Conservation (phyloP, 2,113 vertebrate species). For the Empidonax alnorum region DNA sequence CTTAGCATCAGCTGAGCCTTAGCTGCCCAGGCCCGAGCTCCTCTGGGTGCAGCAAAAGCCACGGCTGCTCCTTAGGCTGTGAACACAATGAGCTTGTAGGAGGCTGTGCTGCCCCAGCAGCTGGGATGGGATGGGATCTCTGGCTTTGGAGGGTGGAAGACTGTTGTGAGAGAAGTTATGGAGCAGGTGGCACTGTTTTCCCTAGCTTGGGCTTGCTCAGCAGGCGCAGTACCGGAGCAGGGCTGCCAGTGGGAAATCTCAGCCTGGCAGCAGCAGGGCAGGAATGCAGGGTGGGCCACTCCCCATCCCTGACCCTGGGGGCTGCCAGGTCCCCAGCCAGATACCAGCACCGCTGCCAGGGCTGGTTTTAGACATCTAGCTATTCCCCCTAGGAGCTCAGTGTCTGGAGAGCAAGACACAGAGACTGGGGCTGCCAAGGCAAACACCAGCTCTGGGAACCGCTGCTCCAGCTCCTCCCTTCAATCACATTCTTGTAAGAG, state of each 20-base stretch:
- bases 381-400: neutral
- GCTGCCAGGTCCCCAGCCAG: neutral
- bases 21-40: neutral
- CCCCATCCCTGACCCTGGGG: neutral
- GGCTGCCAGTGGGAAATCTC: neutral
- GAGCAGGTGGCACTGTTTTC: neutral
- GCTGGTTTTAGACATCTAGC: neutral
- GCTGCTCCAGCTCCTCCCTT: neutral
- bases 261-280: neutral
- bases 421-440: slow-evolving; percentile 22
- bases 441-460: neutral
- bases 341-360: neutral
- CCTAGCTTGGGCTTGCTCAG: neutral
- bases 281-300: neutral
- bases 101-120: neutral
- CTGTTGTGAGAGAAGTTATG: fast-evolving
- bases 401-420: neutral
- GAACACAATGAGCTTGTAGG: neutral
- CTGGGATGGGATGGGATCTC: neutral
- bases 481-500: neutral
- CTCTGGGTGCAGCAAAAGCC: neutral
- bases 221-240: fast-evolving
- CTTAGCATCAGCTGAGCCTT: neutral
- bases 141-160: neutral
- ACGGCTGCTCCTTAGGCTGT: fast-evolving